phyloP scores from a whole-genome alignment of 2,797 vertebrate species.

The Paedocypris micromegethes region DNA sequence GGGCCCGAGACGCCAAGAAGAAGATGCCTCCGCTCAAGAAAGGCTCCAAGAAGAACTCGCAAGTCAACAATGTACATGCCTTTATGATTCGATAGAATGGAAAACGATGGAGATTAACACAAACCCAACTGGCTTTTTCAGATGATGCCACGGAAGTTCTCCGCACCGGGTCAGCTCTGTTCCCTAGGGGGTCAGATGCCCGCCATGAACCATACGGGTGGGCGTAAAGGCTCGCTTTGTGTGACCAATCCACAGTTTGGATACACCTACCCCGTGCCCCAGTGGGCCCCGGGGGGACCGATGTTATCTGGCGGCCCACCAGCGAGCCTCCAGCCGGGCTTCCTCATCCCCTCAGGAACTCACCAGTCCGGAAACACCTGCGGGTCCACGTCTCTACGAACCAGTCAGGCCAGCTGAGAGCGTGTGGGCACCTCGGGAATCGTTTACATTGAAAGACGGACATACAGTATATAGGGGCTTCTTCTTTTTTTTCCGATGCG shows the following conservation, averaged over 20 bases:
- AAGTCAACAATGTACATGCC: slow-evolving; percentile 58
- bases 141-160: slow-evolving; percentile 80
- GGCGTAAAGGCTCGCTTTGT: slow-evolving; percentile 82
- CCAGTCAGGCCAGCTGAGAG: slow-evolving; percentile 73
- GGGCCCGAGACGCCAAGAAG: slow-evolving; percentile 90
- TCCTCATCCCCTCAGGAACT: slow-evolving; percentile 81
- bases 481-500: too few relatives aligned
- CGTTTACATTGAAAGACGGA: neutral
- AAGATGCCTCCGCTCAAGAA: slow-evolving; percentile 80
- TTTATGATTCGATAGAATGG: neutral
- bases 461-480: too few relatives aligned
- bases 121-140: slow-evolving; percentile 37
- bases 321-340: slow-evolving; percentile 73
- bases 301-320: slow-evolving; percentile 68
- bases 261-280: slow-evolving; percentile 71
- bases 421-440: neutral
- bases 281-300: slow-evolving; percentile 76
- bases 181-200: slow-evolving; percentile 67
- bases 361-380: slow-evolving; percentile 84
- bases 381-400: slow-evolving; percentile 82
- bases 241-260: slow-evolving; percentile 78
- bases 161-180: slow-evolving; percentile 86
- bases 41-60: slow-evolving; percentile 68
- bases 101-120: neutral
- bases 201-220: slow-evolving; percentile 72